These are phyloP conservation scores for Dendroctonus valens DNA, from an alignment of 1,140 invertebrate genomes.

Conservation along the genomic window DNA sequence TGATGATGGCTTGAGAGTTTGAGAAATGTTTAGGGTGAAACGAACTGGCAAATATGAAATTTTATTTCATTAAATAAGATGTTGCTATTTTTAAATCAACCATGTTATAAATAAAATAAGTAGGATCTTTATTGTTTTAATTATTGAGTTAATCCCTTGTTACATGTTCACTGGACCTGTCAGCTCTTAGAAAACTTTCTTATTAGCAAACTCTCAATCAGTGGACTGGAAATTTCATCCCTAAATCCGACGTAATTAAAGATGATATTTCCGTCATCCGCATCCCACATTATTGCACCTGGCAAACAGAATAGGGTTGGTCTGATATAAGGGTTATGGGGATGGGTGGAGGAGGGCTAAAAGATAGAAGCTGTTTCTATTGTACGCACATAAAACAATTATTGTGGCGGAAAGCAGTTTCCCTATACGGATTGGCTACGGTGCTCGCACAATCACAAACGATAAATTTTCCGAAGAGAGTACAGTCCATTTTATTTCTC, in stretches of 20 bases:
- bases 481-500: slow-evolving; percentile 32
- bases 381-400: slow-evolving; percentile 45
- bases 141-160: not conserved
- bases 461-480: slow-evolving; percentile 27
- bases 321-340: slow-evolving; percentile 14
- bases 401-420: slow-evolving; percentile 43
- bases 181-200: not conserved
- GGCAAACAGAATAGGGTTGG: slow-evolving; percentile 33
- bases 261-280: slow-evolving; percentile 22
- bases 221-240: not conserved
- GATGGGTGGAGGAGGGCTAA: slow-evolving; percentile 12
- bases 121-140: not conserved
- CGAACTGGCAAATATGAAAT: not conserved
- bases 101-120: not conserved
- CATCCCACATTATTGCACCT: slow-evolving; percentile 37
- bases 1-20: slow-evolving; percentile 5
- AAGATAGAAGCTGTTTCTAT: slow-evolving; percentile 33
- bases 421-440: slow-evolving; percentile 44
- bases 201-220: not conserved
- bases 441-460: slow-evolving; percentile 44
- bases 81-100: not conserved
- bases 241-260: slow-evolving; percentile 10
- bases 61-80: not conserved
- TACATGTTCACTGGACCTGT: not conserved
- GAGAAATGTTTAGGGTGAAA: not conserved